phyloP scores from a whole-genome alignment of 2,113 vertebrate genomes.

The Chrysemys picta region DNA sequence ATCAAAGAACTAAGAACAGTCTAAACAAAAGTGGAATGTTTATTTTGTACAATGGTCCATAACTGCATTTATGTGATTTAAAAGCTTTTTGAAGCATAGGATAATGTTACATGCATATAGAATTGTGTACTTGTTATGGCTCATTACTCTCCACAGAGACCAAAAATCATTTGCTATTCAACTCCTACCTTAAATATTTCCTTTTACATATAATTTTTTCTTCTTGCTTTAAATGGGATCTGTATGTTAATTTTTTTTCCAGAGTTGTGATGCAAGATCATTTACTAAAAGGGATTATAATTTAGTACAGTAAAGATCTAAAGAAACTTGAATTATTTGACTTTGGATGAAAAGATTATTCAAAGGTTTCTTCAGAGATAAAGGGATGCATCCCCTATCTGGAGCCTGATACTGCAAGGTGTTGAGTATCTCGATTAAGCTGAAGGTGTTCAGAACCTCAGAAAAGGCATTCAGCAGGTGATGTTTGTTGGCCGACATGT shows the following conservation, averaged over 20 bases:
- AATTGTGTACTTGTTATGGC: constrained; percentile 86
- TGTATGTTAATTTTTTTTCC: constrained; percentile 68
- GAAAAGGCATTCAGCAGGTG: not conserved
- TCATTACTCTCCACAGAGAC: constrained; percentile 90
- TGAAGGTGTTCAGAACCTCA: not conserved
- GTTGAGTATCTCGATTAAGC: not conserved
- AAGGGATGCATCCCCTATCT: not conserved
- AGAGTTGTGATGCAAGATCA: constrained; percentile 19
- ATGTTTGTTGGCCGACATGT: not conserved
- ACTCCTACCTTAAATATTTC: constrained; percentile 83
- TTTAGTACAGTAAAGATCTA: not conserved
- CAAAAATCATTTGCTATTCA: constrained; percentile 85
- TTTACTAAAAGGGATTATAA: constrained; percentile 54
- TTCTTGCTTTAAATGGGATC: constrained; percentile 79
- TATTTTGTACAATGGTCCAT: constrained; percentile 92
- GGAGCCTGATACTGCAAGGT: fast-evolving
- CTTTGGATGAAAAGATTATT: not conserved
- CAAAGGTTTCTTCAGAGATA: not conserved
- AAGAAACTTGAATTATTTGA: not conserved
- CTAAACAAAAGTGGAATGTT: constrained; percentile 88
- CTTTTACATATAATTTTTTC: constrained; percentile 74
- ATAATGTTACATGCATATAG: constrained; percentile 88
- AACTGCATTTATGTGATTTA: constrained; percentile 90
- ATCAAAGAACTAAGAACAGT: constrained; percentile 83
- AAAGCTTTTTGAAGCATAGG: constrained; percentile 86